A percentile compares a stretch with the other conserved stretches of the same genome.
These are phyloP conservation scores for Orthonyx spaldingii DNA, from an alignment of 2,113 vertebrate genomes.

Conservation along the genomic window DNA sequence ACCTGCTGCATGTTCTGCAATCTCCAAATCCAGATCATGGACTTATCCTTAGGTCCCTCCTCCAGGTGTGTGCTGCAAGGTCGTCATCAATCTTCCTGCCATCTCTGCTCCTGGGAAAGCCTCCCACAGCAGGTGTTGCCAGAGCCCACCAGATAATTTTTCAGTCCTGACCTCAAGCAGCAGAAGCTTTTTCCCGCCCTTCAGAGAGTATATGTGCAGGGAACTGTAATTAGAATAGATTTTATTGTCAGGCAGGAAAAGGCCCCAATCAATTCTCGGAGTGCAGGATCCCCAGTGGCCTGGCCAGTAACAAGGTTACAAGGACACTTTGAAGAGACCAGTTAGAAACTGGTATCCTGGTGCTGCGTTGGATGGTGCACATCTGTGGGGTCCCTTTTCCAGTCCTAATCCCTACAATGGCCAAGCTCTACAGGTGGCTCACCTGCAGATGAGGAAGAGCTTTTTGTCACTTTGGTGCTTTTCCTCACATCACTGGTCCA, in stretches of 20 bases:
- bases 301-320: neutral
- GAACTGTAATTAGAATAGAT: neutral
- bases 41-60: neutral
- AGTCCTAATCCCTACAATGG: rapidly evolving
- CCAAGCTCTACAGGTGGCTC: neutral
- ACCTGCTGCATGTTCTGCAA: neutral
- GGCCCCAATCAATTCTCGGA: neutral
- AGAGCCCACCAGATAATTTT: neutral
- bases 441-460: neutral
- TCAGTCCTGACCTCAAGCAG: neutral
- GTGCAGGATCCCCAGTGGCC: neutral
- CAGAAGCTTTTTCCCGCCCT: neutral
- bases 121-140: neutral
- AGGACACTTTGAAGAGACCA: neutral
- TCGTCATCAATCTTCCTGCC: neutral
- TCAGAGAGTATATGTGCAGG: neutral
- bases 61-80: neutral
- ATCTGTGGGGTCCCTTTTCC: neutral
- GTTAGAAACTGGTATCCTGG: neutral
- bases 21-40: neutral
- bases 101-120: neutral
- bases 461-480: neutral
- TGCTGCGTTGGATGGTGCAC: neutral
- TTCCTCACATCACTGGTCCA: neutral
- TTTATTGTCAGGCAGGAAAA: neutral